phyloP scores from a whole-genome alignment of 2,113 vertebrate genomes.

The Xenopus tropicalis region DNA sequence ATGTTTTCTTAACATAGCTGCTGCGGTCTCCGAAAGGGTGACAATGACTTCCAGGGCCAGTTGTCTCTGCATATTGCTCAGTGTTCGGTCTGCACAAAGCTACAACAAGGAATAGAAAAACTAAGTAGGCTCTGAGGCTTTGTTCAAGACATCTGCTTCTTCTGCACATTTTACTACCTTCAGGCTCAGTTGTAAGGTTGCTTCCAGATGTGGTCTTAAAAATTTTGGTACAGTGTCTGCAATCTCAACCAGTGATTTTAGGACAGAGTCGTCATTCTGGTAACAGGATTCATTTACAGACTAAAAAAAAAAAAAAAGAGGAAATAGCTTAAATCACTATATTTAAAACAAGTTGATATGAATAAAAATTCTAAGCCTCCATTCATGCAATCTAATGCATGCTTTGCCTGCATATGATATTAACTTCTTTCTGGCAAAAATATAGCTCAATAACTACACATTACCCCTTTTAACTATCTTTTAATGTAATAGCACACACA shows the following conservation, averaged over 20 bases:
- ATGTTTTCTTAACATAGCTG: constrained; percentile 95
- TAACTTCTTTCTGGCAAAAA: no score
- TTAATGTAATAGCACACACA: no score
- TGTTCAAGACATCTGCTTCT: constrained; percentile 4
- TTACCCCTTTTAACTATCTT: no score
- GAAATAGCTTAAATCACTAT: no score
- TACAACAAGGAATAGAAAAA: constrained; percentile 52
- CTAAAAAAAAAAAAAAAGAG: constrained; percentile 59
- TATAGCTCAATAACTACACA: no score
- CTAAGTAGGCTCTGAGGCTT: background rate
- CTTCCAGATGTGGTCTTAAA: constrained; percentile 89
- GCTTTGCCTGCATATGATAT: no score
- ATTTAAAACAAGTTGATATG: no score
- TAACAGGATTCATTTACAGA: constrained; percentile 94
- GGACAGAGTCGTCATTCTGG: constrained; percentile 90
- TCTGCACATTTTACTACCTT: constrained; percentile 67
- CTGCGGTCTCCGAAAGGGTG: constrained; percentile 93
- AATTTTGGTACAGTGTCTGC: constrained; percentile 96
- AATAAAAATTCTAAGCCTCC: no score
- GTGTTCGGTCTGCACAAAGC: constrained; percentile 87
- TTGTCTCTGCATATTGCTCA: constrained; percentile 95
- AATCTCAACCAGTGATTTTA: constrained; percentile 96
- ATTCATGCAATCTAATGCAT: no score
- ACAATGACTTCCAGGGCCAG: constrained; percentile 94
- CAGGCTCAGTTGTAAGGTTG: constrained; percentile 88